Base-by-base conservation (phyloP, 2,113 vertebrate species). In the Tringa solitaria region DNA sequence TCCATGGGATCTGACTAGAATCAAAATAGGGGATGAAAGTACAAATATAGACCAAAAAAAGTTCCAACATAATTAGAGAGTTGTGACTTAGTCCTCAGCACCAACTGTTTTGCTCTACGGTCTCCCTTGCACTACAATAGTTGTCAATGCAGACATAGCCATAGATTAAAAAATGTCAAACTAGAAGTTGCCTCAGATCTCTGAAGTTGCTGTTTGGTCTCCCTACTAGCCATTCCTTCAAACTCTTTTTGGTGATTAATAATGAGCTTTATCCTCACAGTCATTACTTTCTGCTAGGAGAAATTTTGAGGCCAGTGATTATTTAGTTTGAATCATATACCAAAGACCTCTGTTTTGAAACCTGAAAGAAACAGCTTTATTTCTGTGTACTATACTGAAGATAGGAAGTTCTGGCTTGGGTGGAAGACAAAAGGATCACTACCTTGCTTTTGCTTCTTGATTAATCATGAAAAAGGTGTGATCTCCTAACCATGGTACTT, bases 51-150 rank as follows among this genome's bases (percentile, higher is more conserved):
- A 57, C 24, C 9, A 22, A 56, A 67, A 48, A 30, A n/a, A 12
- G 33, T 48, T 28, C 2, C 13, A 64, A 14, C 14, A 64, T 14
- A 67, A 92, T 85, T 41, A 79, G 32, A 60, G 30, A 30, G 15
- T 8, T 64, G 28, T 68, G 33, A 56, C 30, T 73, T 10, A 5
- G n/a, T 45, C 8, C 22, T 87, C 46, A 63, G 13, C 14, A 70
- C 4, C 1, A 45, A 3, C 12, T 5, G 0, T 64, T 78, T 88
- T 56, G 26, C 33, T 73, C 27, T 61, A 51, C 4, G 6, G 3
- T 70, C 21, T 76, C 13, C 67, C 18, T 68, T 59, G 37, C 11
- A 37, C 28, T 50, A 28, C 26, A 63, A 11, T 28, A 68, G 26
- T 43, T 83, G 46, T 11, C 7, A 70, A 21, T 33, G 24, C 12